Conservation (phyloP, 1,140 invertebrate species). For the Lethrus apterus region DNA sequence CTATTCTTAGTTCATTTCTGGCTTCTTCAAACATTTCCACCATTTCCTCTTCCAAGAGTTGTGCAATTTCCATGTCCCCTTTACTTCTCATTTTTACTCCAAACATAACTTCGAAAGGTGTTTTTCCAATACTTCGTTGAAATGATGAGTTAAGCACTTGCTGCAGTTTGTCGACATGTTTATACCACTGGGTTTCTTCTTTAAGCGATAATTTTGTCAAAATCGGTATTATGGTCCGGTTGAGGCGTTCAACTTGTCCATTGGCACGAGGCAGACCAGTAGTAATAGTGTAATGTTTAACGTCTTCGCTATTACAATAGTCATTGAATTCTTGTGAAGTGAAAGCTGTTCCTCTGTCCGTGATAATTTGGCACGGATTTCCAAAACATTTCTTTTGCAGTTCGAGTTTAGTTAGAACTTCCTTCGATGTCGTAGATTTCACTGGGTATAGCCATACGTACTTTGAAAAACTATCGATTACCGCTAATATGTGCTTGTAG, state of each 20-base stretch:
- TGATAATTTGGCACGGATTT: constrained; percentile 17
- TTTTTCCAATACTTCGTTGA: constrained; percentile 31
- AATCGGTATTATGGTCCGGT: constrained; percentile 29
- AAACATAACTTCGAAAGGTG: constrained; percentile 36
- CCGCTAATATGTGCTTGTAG: constrained; percentile 25
- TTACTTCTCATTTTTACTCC: constrained; percentile 28
- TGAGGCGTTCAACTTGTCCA: constrained; percentile 34
- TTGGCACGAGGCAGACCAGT: constrained; percentile 29
- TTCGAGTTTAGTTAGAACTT: constrained; percentile 5
- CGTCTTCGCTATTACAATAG: constrained; percentile 22
- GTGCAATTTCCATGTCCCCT: constrained; percentile 24
- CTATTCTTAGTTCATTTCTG: constrained; percentile 25
- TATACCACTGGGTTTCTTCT: constrained; percentile 31
- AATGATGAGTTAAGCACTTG: constrained; percentile 32
- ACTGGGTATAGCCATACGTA: constrained; percentile 30
- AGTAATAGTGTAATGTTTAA: constrained; percentile 22
- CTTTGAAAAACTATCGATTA: constrained; percentile 35
- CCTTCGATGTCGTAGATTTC: constrained; percentile 15
- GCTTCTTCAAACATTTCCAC: constrained; percentile 14
- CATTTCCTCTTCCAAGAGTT: constrained; percentile 20
- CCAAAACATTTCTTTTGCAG: constrained; percentile 15
- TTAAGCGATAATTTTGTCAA: constrained; percentile 27
- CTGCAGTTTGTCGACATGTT: constrained; percentile 29
- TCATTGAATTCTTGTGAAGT: constrained; percentile 23
- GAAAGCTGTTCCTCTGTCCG: constrained; percentile 28